phyloP scores from a whole-genome alignment of 2,888 invertebrate genomes.

The Andrena marginata region DNA sequence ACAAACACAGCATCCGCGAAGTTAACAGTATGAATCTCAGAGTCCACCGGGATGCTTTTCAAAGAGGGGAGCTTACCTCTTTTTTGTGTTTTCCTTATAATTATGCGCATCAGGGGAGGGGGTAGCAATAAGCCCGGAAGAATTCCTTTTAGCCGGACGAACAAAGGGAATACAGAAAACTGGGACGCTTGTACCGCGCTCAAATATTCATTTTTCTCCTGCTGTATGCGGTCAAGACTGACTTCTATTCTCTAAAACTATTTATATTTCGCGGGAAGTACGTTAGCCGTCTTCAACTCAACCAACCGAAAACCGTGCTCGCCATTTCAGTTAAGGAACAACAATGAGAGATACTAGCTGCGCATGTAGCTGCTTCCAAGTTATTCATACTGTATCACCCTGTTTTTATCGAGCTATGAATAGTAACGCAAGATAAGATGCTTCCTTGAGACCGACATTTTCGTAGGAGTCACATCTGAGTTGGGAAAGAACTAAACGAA shows the following conservation, averaged over 20 bases:
- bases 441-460: too few relatives aligned
- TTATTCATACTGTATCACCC: neutral
- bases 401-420: neutral
- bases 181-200: conserved; percentile 38
- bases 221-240: conserved; percentile 43
- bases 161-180: conserved; percentile 47
- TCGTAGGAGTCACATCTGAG: too few relatives aligned
- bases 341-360: neutral
- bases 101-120: conserved; percentile 38
- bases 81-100: conserved; percentile 45
- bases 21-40: conserved; percentile 32
- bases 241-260: conserved; percentile 37
- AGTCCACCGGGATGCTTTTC: conserved; percentile 14
- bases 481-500: too few relatives aligned
- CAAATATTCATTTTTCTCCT: conserved; percentile 44
- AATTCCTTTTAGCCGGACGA: conserved; percentile 43
- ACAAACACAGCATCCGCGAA: conserved; percentile 1
- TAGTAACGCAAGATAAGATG: neutral
- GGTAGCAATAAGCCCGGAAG: conserved; percentile 47
- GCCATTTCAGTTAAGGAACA: neutral
- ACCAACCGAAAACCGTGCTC: conserved; percentile 30
- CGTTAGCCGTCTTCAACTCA: conserved; percentile 21
- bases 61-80: conserved; percentile 22
- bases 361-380: too few relatives aligned
- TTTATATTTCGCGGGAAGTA: conserved; percentile 28